Evolutionary conservation across 2,797 vertebrate species (phyloP).

Genomic region (Arctocebus calabarensis): DNA sequence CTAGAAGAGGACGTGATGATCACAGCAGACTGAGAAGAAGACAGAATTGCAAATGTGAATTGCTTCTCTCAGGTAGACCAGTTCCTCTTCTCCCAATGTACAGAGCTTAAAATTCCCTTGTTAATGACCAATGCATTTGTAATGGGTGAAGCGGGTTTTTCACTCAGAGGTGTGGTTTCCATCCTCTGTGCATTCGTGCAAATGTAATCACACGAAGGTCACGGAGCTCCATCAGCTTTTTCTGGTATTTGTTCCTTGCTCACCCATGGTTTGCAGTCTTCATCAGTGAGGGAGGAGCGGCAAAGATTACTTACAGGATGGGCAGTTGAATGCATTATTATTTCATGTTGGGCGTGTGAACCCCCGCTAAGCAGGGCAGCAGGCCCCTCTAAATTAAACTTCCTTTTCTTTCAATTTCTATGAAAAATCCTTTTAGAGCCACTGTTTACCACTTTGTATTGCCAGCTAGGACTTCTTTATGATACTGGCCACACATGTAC

Average conservation of each 20-base stretch:
- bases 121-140: constrained; percentile 86
- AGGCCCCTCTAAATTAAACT: constrained; percentile 86
- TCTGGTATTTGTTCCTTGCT: constrained; percentile 82
- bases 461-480: constrained; percentile 57
- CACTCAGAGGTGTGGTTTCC: constrained; percentile 80
- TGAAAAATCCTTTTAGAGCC: constrained; percentile 73
- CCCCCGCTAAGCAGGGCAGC: constrained; percentile 83
- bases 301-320: constrained; percentile 87
- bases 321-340: constrained; percentile 87
- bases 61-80: constrained; percentile 55
- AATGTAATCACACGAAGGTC: constrained; percentile 87
- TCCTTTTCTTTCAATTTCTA: constrained; percentile 83
- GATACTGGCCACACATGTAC: neutral
- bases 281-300: constrained; percentile 75
- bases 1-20: neutral
- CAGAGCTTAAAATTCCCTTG: constrained; percentile 17
- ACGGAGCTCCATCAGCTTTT: constrained; percentile 79
- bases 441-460: constrained; percentile 66
- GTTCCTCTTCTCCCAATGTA: neutral
- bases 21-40: constrained; percentile 53
- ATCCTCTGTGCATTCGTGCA: constrained; percentile 84
- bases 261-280: constrained; percentile 79
- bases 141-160: constrained; percentile 81
- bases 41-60: constrained; percentile 71
- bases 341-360: constrained; percentile 87